Evolutionary conservation across 2,888 invertebrate species (phyloP).

Genomic region (Coronaproctus castanopsis): DNA sequence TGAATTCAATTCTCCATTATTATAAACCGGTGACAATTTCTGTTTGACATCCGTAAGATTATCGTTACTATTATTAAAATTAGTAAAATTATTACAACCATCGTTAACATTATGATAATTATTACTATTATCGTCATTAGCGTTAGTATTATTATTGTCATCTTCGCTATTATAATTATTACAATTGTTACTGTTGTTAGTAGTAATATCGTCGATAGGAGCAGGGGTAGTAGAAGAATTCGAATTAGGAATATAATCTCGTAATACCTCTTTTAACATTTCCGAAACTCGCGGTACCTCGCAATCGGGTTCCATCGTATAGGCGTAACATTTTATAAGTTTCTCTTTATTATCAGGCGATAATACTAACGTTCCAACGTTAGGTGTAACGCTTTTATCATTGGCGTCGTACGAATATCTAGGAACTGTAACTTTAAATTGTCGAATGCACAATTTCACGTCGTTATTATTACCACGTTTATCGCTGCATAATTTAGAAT

Average conservation of each 20-base stretch:
- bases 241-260: neutral
- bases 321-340: neutral
- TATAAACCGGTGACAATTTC: no score
- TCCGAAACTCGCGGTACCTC: neutral
- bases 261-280: neutral
- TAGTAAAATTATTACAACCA: neutral
- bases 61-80: neutral
- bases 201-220: neutral
- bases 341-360: neutral
- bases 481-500: no score
- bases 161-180: neutral
- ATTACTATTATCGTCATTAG: conserved; percentile 1
- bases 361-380: neutral
- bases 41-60: no score
- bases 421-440: no score
- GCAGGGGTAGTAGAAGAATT: no score
- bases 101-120: neutral
- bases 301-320: neutral
- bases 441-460: no score
- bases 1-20: no score
- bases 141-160: neutral
- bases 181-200: neutral
- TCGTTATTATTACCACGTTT: no score
- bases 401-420: no score
- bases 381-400: no score